These are phyloP conservation scores for Hanleya hanleyi DNA, from an alignment of 2,888 invertebrate genomes.

Conservation along the genomic window DNA sequence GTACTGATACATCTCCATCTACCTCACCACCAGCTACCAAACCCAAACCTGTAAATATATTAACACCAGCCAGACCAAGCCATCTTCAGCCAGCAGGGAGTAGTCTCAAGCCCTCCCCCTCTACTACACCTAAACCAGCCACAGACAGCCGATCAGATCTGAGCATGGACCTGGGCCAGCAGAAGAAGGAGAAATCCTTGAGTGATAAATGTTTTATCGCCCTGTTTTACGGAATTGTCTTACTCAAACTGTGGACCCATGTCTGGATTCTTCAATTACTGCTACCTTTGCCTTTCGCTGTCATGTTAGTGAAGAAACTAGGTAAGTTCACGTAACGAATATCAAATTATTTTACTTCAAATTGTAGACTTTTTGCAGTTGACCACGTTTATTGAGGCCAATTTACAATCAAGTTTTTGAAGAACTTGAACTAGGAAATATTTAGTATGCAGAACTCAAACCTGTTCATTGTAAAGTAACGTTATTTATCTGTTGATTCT, in stretches of 20 bases:
- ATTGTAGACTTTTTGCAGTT: background rate
- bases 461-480: too few relatives aligned
- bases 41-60: too few relatives aligned
- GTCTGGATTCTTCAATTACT: constrained; percentile 87
- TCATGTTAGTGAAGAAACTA: constrained; percentile 78
- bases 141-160: background rate
- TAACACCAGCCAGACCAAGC: too few relatives aligned
- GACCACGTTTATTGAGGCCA: background rate
- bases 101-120: background rate
- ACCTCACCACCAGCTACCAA: background rate
- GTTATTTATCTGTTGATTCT: too few relatives aligned
- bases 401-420: too few relatives aligned
- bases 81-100: background rate
- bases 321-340: constrained; percentile 72
- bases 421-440: too few relatives aligned
- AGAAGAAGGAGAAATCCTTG: constrained; percentile 38
- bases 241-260: constrained; percentile 90
- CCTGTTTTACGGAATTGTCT: constrained; percentile 85
- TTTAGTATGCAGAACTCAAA: too few relatives aligned
- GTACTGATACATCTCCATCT: background rate
- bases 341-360: background rate
- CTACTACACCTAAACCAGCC: background rate
- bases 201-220: constrained; percentile 72
- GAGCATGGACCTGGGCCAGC: background rate
- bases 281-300: constrained; percentile 82